Evolutionary conservation across 2,888 invertebrate genomes (phyloP), one percentile per base, ranked within the genome.

Genomic region (Agrotis puta): DNA sequence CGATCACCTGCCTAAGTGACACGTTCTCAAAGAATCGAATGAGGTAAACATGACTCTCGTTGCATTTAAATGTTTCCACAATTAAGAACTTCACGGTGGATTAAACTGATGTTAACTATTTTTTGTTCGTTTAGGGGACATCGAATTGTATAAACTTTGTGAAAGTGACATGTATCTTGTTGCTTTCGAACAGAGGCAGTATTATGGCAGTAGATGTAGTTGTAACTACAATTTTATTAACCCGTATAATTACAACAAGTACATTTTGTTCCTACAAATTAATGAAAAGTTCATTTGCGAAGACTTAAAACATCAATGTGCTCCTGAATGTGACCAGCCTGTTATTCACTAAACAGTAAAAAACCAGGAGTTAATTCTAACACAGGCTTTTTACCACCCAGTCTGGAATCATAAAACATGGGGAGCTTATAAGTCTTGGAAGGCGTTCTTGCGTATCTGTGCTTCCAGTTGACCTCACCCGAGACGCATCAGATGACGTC

Each of bases 401-500:
- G 22, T 43, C 24, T 71, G 20, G 33, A 62, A 51, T n/a, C 18
- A 54, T 65, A 43, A 43, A 59, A n/a, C 24, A 61, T 45, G 20
- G 24, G 45, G 20, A 48, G 47, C 27, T 22, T 51, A 33, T 54
- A 20, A 33, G 50, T 43, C 59, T 58, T 50, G 39, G 64, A 61
- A 77, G 82, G 72, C 54, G 20, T 63, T 58, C 63, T 58, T 62
- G 59, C 53, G 54, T 74, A 78, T 70, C 45, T 68, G 64, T 53
- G 63, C 33, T 64, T 76, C 79, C 80, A 64, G 70, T 68, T 80
- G 88, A 88, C 91, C 90, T 92, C 91, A 89, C 82, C 82, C 77
- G 85, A 85, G 81, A 83, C 79, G 82, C 84, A 81, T 75, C 74
- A 51, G 70, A 71, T 92, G 90, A 92, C 90, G 91, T 91, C 92